These are phyloP conservation scores for Lasioglossum lativentre DNA, from an alignment of 2,888 invertebrate genomes.

Conservation along the genomic window DNA sequence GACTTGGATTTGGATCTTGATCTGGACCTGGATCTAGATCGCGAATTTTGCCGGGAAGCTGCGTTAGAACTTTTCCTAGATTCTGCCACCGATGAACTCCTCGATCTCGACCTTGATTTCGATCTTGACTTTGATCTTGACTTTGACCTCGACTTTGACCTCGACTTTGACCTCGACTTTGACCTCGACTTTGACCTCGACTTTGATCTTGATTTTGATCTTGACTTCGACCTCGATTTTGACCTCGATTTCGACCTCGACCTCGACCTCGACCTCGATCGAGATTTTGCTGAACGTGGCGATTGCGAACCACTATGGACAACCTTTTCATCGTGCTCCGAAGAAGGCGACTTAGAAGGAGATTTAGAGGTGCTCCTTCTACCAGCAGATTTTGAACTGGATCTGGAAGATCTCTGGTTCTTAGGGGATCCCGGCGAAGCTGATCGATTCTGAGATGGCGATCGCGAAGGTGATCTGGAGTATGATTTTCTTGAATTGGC, in stretches of 20 bases:
- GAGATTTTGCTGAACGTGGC: conserved; percentile 48
- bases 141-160: conserved; percentile 69
- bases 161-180: conserved; percentile 70
- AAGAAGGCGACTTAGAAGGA: conserved; percentile 71
- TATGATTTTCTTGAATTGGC: conserved; percentile 77
- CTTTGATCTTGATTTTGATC: conserved; percentile 69
- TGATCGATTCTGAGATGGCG: conserved; percentile 68
- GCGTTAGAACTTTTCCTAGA: conserved; percentile 66
- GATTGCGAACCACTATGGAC: conserved; percentile 65
- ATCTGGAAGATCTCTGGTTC: conserved; percentile 59
- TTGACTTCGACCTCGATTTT: conserved; percentile 72
- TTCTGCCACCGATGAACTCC: conserved; percentile 67
- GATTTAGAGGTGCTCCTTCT: conserved; percentile 69
- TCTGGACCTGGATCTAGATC: conserved; percentile 62
- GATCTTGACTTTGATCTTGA: conserved; percentile 35
- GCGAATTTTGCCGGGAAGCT: conserved; percentile 68
- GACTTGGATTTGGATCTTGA: neutral
- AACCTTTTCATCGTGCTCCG: conserved; percentile 46
- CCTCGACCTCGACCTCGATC: conserved; percentile 71
- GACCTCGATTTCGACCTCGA: conserved; percentile 76
- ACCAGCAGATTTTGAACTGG: conserved; percentile 74
- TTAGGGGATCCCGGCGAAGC: conserved; percentile 56
- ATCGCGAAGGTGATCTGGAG: conserved; percentile 72
- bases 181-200: conserved; percentile 34
- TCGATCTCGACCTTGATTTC: conserved; percentile 74